Base-by-base conservation (phyloP, 1,140 invertebrate genomes). In the Brachionus asplanchnoidis region DNA sequence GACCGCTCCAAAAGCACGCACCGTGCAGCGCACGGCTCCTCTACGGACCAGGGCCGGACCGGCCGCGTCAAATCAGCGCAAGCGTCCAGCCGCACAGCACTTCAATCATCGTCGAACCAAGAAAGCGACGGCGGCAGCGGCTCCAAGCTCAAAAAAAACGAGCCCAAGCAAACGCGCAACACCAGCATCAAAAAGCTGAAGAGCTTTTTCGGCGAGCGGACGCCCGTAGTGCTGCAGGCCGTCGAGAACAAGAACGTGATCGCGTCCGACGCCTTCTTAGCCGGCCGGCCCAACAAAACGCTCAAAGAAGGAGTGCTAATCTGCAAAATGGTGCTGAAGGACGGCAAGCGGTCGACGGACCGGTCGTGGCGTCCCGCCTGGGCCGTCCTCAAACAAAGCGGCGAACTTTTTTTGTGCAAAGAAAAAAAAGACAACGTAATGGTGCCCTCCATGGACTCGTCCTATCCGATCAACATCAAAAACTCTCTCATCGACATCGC, bases 331-430 rank as follows among this genome's bases (percentile, higher is more conserved):
- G 36, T 84, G 12, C 23, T 77, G 2, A 77, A 75, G 75, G 56
- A 77, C 23, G 70, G 70, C 36, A 68, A 68, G 26, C 42, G 46
- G 4, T 68, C 84, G 0, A 42, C n/a, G 0, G 84, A 84, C 40
- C 68, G 84, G n/a, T 84, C 84, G 42, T 84, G 84, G 84, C 68
- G 56, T 0, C 44, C 60, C 5, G 84, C 84, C 6, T 84, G 84
- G 84, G 84, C 84, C 20, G 84, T 84, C 2, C 44, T 84, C 6
- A 53, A 73, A 23, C 20, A 40, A 14, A 70, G 44, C 20, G 84
- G 84, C 23, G 68, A 53, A n/a, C 23, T 84, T 8, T 84, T 75
- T 40, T 46, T 84, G 14, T 73, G 84, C 36, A 84, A 84, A 36
- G 84, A 84, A 26, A 84, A 84, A 66, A 53, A 78, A 53, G 60